These are phyloP conservation scores for Hemicrepidius hirtus DNA, from an alignment of 2,888 invertebrate genomes.

Conservation along the genomic window DNA sequence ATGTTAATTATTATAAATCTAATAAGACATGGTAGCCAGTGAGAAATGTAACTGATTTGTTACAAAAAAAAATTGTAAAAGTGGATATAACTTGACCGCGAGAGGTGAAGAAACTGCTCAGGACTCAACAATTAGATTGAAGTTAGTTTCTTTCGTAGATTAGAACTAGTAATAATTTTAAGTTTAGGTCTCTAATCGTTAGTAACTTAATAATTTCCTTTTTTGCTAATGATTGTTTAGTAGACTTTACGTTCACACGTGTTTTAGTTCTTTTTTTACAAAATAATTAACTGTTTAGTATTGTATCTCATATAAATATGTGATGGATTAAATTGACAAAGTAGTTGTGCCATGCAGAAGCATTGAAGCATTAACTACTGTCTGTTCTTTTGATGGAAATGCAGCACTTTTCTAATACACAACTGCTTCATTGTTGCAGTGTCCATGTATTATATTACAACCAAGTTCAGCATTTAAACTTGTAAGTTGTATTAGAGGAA, in stretches of 20 bases:
- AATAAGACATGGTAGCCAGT: constrained; percentile 3
- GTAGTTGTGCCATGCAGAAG: constrained; percentile 3
- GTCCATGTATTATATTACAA: constrained; percentile 10
- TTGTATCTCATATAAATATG: constrained; percentile 18
- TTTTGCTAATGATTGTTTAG: constrained; percentile 35
- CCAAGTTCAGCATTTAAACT: constrained; percentile 16
- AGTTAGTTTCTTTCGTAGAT: constrained; percentile 48
- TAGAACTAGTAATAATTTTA: constrained; percentile 39
- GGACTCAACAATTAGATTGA: constrained; percentile 41
- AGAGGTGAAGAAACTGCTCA: constrained; percentile 48
- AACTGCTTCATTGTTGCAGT: neutral
- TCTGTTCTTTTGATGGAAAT: no score
- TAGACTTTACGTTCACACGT: constrained; percentile 21
- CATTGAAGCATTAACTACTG: no score
- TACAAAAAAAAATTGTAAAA: constrained; percentile 18
- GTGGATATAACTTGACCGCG: constrained; percentile 2
- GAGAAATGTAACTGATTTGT: constrained; percentile 26
- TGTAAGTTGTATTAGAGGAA: constrained; percentile 16
- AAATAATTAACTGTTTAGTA: constrained; percentile 15
- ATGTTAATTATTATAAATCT: constrained; percentile 16
- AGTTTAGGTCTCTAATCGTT: constrained; percentile 30
- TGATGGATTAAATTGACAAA: constrained; percentile 27
- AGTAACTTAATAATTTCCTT: constrained; percentile 28
- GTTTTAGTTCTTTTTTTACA: constrained; percentile 33
- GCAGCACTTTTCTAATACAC: constrained; percentile 7